Evolutionary conservation across 1,140 invertebrate genomes (phyloP).

Genomic region (Battus philenor): DNA sequence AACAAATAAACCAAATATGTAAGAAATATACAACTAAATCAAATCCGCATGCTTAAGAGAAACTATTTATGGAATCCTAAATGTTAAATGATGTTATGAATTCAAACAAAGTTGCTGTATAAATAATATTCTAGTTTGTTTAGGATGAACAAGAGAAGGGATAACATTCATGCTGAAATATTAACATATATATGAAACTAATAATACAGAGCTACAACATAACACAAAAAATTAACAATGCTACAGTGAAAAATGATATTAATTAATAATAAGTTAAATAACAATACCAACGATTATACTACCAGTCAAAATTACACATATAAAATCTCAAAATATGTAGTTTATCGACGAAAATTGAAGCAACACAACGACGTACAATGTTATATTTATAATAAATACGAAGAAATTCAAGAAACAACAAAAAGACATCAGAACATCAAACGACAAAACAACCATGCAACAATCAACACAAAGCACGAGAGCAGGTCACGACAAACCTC

Average conservation of each 20-base stretch:
- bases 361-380: conserved; percentile 3
- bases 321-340: no score
- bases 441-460: conserved; percentile 17
- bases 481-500: conserved; percentile 72
- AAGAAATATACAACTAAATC: not conserved
- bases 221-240: not conserved
- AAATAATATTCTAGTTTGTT: no score
- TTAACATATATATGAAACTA: not conserved
- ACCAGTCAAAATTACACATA: no score
- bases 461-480: conserved; percentile 41
- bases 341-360: no score
- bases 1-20: not conserved
- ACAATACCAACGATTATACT: no score
- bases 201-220: not conserved
- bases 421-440: conserved; percentile 15
- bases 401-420: conserved; percentile 7
- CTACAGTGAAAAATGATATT: no score
- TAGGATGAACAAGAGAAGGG: not conserved
- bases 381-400: conserved; percentile 12
- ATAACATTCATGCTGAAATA: not conserved
- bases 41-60: conserved; percentile 2
- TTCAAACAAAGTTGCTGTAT: no score
- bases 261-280: no score
- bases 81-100: not conserved
- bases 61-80: not conserved